Evolutionary conservation across 64 coral and sea anemone species (phyloP), one percentile per base, ranked within the genome.

Genomic region (Stichodactyla helianthus): DNA sequence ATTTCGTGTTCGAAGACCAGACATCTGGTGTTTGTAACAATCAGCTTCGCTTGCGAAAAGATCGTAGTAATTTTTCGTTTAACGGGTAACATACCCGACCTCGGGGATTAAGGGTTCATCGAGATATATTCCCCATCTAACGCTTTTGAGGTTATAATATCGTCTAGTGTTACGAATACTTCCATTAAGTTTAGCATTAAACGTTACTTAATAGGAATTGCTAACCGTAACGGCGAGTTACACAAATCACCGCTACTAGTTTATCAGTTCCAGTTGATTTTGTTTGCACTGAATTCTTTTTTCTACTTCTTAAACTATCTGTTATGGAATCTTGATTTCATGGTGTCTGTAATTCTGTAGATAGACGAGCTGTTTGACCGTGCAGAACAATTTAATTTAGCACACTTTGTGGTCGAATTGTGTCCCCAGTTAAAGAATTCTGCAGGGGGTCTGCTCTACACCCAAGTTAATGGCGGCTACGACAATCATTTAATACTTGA

Each of bases 11-110:
- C 52, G 51, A 53, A 13, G 1, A 50, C 77, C 77, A 50, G 77
- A 81, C 78, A 81, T 81, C 78, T 81, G 78, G 10, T 53, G 6
- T 52, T 81, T 81, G 16, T 81, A 81, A 54, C 78, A 81, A 20
- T 52, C 52, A 54, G n/a, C 50, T 28, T 19, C 16, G 51, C 35
- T 52, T 11, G 78, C 78, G 78, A 81, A 81, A 81, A 81, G 78
- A 14, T 81, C 31, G 20, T 2, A 20, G 50, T 81, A 54, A 81
- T 53, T 81, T 81, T 81, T 54, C 50, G 52, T 81, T 81, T 81
- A 81, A 81, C 78, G 50, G 10, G 50, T 54, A 81, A 54, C 52
- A 51, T 53, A 18, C 78, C 52, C 78, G 51, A 81, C 52, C 78
- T 20, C 52, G 10, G 12, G 68, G 12, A 12, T 74, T 74, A 74